Conservation (phyloP, 1,140 invertebrate genomes). For the Pseudomyrmex flavicornis region DNA sequence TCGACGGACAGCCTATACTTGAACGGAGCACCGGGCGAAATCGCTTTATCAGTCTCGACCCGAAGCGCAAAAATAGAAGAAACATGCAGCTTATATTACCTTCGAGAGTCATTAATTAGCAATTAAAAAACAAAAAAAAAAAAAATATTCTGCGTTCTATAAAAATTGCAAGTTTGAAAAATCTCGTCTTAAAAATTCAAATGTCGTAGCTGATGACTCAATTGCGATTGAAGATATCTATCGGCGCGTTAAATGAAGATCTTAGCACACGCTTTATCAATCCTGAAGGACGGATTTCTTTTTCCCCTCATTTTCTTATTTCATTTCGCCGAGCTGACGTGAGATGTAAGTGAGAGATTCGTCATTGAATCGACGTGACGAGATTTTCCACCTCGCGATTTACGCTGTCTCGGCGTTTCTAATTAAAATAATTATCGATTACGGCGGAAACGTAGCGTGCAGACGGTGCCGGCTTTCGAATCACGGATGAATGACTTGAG, state of each 20-base stretch:
- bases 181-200: neutral
- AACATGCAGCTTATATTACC: neutral
- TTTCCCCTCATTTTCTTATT: too few species aligned
- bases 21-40: constrained; percentile 77
- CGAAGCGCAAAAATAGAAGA: constrained; percentile 15
- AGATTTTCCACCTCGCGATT: constrained; percentile 63
- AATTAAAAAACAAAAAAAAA: too few species aligned
- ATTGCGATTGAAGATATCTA: neutral
- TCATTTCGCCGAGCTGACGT: constrained; percentile 4
- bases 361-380: constrained; percentile 47
- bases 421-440: constrained; percentile 59
- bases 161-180: too few species aligned
- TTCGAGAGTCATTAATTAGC: neutral
- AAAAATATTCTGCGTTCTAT: too few species aligned
- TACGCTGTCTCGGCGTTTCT: constrained; percentile 58
- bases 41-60: constrained; percentile 81
- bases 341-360: constrained; percentile 48
- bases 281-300: constrained; percentile 11
- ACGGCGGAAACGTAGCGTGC: constrained; percentile 34
- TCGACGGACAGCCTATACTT: constrained; percentile 83
- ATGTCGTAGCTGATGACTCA: neutral
- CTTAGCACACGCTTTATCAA: constrained; percentile 23
- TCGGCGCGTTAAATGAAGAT: constrained; percentile 10
- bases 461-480: constrained; percentile 11
- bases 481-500: constrained; percentile 31